Percentiles rank a stretch among this genome's conserved stretches.
phyloP scores from a whole-genome alignment of 2,113 vertebrate species.

The Polypterus senegalus region DNA sequence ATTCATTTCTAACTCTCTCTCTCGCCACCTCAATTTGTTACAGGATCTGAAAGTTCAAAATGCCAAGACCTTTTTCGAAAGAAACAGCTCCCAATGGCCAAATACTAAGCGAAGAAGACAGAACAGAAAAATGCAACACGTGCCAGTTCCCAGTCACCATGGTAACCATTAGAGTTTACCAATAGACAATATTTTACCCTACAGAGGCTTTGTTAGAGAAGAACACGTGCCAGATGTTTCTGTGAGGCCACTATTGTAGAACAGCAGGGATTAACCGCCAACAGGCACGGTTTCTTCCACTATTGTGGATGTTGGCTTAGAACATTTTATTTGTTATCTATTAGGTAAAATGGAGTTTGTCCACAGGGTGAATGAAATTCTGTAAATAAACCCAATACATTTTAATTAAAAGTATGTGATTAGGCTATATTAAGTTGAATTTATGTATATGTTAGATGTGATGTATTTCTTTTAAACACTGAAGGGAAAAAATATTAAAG shows the following conservation, averaged over 20 bases:
- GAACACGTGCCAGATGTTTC: constrained; percentile 65
- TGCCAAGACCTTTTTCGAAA: constrained; percentile 61
- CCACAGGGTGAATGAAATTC: no score
- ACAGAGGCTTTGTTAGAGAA: constrained; percentile 49
- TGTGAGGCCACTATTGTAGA: constrained; percentile 54
- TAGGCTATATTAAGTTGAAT: no score
- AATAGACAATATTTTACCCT: constrained; percentile 42
- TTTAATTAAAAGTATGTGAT: no score
- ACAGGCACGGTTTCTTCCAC: constrained; percentile 22
- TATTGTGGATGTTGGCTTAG: constrained; percentile 15
- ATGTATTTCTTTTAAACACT: no score
- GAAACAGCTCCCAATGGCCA: constrained; percentile 54
- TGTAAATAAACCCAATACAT: no score
- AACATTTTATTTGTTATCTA: constrained; percentile 18
- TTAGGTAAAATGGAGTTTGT: neutral
- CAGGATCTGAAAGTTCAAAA: constrained; percentile 66
- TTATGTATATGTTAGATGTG: no score
- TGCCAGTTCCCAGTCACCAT: constrained; percentile 70
- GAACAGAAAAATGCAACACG: constrained; percentile 75
- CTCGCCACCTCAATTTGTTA: constrained; percentile 73
- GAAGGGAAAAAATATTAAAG: no score
- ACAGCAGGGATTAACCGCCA: constrained; percentile 49
- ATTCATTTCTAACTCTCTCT: neutral
- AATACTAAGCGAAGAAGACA: constrained; percentile 64
- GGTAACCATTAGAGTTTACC: constrained; percentile 67